Conservation (phyloP, 64 coral and sea anemone species). For the Pachyseris speciosa region DNA sequence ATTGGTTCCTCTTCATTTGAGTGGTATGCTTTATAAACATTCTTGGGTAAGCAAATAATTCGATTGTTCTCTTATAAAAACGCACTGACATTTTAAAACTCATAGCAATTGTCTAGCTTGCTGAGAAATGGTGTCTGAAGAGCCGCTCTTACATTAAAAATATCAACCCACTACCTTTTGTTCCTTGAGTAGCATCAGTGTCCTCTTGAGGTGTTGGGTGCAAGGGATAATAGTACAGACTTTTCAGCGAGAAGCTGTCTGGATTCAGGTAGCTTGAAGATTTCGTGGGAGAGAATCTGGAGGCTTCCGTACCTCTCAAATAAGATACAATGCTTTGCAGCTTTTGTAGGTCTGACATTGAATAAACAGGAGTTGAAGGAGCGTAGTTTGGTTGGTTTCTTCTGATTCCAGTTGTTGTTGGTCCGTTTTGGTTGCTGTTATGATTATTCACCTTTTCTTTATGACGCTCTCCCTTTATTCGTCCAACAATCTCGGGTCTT, state of each 20-base stretch:
- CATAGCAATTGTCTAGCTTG: no score
- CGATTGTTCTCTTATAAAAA: no score
- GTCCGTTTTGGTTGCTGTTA: background rate
- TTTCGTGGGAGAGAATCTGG: background rate
- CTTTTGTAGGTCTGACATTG: background rate
- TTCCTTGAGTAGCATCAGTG: background rate
- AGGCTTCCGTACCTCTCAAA: background rate
- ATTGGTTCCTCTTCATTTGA: no score
- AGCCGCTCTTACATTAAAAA: no score
- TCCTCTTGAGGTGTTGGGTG: constrained; percentile 37
- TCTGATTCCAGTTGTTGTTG: constrained; percentile 18
- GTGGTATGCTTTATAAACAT: no score
- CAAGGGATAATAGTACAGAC: constrained; percentile 36
- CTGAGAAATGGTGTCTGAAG: no score
- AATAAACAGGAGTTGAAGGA: background rate
- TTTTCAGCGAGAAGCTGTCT: background rate
- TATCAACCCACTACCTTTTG: background rate
- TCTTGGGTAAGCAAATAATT: no score
- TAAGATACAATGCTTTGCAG: constrained; percentile 8
- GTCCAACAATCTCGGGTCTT: background rate
- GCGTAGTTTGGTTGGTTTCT: background rate
- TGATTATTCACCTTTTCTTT: background rate
- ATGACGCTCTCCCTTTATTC: background rate
- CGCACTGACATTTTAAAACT: no score
- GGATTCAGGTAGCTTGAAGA: background rate